phyloP scores from a whole-genome alignment of 2,888 invertebrate genomes.

The Syrista parreyssii region DNA sequence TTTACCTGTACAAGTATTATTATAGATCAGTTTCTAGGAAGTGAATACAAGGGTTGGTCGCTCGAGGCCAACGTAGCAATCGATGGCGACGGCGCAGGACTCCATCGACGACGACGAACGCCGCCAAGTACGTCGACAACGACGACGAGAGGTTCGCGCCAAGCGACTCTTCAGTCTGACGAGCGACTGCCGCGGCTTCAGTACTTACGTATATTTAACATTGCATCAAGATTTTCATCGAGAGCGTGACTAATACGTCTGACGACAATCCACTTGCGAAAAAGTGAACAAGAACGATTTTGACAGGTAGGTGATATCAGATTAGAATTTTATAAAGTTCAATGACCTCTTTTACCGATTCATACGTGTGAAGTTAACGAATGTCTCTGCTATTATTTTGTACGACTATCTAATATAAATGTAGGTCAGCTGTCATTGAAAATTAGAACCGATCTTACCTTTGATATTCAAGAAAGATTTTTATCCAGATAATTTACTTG shows the following conservation, averaged over 20 bases:
- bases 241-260: background rate
- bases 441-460: background rate
- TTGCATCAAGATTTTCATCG: too few relatives aligned
- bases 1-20: too few relatives aligned
- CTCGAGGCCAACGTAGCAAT: conserved; percentile 3
- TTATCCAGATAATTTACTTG: background rate
- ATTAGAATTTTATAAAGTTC: background rate
- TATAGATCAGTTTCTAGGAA: too few relatives aligned
- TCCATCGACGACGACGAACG: conserved; percentile 9
- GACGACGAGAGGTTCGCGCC: conserved; percentile 14
- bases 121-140: background rate
- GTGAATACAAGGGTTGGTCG: too few relatives aligned
- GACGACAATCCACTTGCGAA: background rate
- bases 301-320: background rate
- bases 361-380: background rate
- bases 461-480: background rate
- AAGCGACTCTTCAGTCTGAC: conserved; percentile 19
- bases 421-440: background rate
- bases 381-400: background rate
- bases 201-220: too few relatives aligned
- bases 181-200: background rate
- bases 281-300: background rate
- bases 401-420: background rate
- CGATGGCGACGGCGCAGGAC: conserved; percentile 21
- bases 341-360: background rate